phyloP scores from a whole-genome alignment of 2,888 invertebrate genomes.

The Cosmopolites sordidus region DNA sequence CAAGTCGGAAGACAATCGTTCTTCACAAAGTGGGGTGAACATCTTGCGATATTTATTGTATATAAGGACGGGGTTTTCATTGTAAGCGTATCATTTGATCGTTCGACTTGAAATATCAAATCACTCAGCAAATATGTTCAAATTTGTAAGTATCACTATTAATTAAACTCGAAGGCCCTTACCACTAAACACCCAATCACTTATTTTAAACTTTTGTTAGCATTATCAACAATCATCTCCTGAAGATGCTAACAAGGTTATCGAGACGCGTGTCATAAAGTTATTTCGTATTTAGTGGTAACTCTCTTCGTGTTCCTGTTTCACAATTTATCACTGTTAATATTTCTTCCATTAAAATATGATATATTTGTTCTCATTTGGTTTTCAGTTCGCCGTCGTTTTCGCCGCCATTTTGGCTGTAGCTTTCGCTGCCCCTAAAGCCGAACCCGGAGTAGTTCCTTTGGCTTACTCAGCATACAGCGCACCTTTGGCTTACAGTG shows the following conservation, averaged over 20 bases:
- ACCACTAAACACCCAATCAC: background rate
- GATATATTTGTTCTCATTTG: too few species aligned
- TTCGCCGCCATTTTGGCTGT: conserved; percentile 13
- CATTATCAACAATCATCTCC: too few species aligned
- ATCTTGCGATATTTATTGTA: background rate
- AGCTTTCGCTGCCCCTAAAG: conserved; percentile 10
- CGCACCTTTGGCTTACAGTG: background rate
- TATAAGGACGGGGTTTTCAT: background rate
- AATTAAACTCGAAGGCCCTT: too few species aligned
- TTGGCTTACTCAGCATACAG: background rate
- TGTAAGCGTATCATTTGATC: background rate
- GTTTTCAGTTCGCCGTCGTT: conserved; percentile 4
- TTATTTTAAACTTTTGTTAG: too few species aligned
- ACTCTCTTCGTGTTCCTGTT: too few species aligned
- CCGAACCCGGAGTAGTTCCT: conserved; percentile 2
- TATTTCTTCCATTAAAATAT: too few species aligned
- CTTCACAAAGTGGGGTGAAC: too few species aligned
- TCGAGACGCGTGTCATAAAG: too few species aligned
- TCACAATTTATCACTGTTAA: too few species aligned
- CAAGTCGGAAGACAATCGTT: too few species aligned
- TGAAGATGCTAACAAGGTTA: too few species aligned
- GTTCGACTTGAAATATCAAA: background rate
- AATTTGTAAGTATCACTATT: background rate
- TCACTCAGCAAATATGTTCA: background rate
- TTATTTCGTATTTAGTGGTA: too few species aligned